Conservation (phyloP, 2,113 vertebrate species). For the Raphicerus campestris region DNA sequence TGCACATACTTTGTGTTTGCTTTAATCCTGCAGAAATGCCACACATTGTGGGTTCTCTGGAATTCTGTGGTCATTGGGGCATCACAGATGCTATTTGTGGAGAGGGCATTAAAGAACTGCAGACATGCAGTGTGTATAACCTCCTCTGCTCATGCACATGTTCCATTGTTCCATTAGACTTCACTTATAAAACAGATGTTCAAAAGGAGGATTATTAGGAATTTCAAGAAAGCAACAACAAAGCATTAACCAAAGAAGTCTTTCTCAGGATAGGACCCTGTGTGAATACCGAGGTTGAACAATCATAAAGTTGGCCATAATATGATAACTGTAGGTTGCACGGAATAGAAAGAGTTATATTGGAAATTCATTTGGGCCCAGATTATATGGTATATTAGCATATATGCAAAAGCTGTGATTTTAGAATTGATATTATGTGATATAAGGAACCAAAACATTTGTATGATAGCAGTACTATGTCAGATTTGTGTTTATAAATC, state of each 20-base stretch:
- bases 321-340: not conserved
- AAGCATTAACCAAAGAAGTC: not conserved
- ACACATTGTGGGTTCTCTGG: not conserved
- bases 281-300: not conserved
- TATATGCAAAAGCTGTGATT: not conserved
- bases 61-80: not conserved
- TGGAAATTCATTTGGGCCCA: not conserved
- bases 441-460: not conserved
- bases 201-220: not conserved
- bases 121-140: rapidly evolving
- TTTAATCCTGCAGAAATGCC: not conserved
- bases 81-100: not conserved
- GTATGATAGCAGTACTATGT: not conserved
- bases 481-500: not conserved
- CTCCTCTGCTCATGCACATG: not conserved
- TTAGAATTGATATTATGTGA: not conserved
- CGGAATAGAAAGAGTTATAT: not conserved
- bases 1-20: not conserved
- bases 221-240: not conserved
- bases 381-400: not conserved
- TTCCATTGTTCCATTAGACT: not conserved
- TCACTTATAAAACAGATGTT: not conserved
- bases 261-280: not conserved
- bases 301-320: not conserved
- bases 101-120: not conserved